These are phyloP conservation scores for Diaprepes abbreviatus DNA, from an alignment of 2,888 invertebrate genomes.

Conservation along the genomic window DNA sequence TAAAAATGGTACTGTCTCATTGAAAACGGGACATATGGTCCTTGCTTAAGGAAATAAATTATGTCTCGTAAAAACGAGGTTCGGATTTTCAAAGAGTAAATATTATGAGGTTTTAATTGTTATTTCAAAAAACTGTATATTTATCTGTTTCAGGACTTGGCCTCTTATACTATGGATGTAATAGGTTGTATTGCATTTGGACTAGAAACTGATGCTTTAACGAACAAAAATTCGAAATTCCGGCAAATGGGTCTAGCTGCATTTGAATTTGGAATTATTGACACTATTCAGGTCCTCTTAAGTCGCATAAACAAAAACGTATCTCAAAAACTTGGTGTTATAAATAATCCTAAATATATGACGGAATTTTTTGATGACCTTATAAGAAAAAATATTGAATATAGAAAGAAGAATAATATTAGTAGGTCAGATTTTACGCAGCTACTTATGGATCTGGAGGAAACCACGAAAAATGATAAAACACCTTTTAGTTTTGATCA, in stretches of 20 bases:
- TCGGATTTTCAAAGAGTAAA: no score
- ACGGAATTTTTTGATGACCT: slow-evolving; percentile 58
- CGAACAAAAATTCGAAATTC: slow-evolving; percentile 69
- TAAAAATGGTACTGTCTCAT: no score
- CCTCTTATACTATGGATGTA: slow-evolving; percentile 49
- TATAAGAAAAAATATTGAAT: slow-evolving; percentile 56
- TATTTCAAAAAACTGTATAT: no score
- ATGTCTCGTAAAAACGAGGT: no score
- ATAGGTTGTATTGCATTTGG: slow-evolving; percentile 71
- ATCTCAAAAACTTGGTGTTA: slow-evolving; percentile 4
- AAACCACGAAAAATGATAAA: slow-evolving; percentile 35
- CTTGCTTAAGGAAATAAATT: no score
- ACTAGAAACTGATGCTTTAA: slow-evolving; percentile 71
- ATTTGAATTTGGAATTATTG: background rate
- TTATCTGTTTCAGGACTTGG: slow-evolving; percentile 4
- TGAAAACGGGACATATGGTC: no score
- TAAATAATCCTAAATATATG: slow-evolving; percentile 42
- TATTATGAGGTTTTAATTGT: no score
- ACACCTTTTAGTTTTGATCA: slow-evolving; percentile 54
- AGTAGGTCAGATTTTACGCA: slow-evolving; percentile 55
- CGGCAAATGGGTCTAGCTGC: slow-evolving; percentile 47
- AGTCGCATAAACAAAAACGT: slow-evolving; percentile 6
- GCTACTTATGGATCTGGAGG: slow-evolving; percentile 53
- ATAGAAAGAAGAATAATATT: slow-evolving; percentile 54
- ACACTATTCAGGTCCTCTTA: background rate